phyloP scores from a whole-genome alignment of 53 echinoderm and acorn worm genomes.

The Temnopleurus reevesii region DNA sequence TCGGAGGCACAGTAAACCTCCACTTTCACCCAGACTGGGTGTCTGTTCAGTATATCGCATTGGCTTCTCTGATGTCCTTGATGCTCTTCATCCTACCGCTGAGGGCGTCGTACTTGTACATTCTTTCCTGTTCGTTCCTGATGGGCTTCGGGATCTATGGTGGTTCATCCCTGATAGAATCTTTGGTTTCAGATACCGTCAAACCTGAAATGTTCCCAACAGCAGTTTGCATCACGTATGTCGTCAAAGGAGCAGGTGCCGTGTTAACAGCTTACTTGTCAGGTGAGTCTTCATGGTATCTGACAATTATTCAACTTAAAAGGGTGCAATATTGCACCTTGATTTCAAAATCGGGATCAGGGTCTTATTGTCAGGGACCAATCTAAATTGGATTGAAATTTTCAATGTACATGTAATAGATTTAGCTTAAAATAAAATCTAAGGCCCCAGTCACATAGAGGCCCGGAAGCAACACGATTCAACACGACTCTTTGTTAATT shows the following conservation, averaged over 20 bases:
- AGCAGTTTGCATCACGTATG: background rate
- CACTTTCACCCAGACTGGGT: constrained; percentile 29
- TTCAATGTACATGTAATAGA: too few species aligned
- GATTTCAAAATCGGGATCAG: too few species aligned
- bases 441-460: too few species aligned
- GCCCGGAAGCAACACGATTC: too few species aligned
- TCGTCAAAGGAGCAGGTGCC: background rate
- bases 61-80: background rate
- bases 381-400: too few species aligned
- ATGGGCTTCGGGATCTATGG: constrained; percentile 10
- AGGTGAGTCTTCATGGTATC: constrained; percentile 11
- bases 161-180: background rate
- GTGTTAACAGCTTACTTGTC: background rate
- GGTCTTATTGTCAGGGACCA: too few species aligned
- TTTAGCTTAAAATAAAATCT: too few species aligned
- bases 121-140: constrained; percentile 6
- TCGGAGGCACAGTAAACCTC: background rate
- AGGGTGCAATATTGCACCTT: too few species aligned
- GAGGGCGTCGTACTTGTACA: constrained; percentile 9
- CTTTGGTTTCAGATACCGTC: background rate
- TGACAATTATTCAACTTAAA: too few species aligned
- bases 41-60: background rate
- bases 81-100: constrained; percentile 5
- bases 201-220: background rate
- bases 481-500: too few species aligned